Percentiles rank a stretch among this genome's conserved stretches.
Evolutionary conservation across 2,113 vertebrate species (phyloP).

Genomic region (Artemisiospiza belli): DNA sequence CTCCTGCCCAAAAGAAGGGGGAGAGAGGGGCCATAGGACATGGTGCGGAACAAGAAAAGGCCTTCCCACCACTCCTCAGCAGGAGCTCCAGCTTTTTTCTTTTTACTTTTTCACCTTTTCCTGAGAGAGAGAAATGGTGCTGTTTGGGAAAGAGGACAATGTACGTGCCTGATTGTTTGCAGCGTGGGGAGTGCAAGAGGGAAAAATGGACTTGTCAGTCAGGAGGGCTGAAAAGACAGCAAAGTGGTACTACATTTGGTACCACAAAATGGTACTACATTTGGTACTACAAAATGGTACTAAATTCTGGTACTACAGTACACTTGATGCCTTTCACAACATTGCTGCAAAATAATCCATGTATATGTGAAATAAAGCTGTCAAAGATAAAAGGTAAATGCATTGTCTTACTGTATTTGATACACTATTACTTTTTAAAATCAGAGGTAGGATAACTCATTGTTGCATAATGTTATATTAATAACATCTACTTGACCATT

Average conservation of each 20-base stretch:
- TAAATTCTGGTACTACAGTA: background rate
- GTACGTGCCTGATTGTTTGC: background rate
- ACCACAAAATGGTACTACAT: no score
- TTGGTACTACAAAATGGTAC: no score
- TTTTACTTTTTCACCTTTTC: background rate
- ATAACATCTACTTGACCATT: background rate
- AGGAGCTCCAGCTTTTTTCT: background rate
- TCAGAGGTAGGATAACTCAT: background rate
- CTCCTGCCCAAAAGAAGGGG: background rate
- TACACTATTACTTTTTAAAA: background rate
- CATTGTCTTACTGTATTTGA: background rate
- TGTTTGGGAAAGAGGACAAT: background rate
- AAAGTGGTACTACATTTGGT: background rate
- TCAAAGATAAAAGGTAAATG: background rate
- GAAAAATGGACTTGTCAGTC: background rate
- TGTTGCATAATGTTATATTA: background rate
- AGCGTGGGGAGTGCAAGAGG: background rate
- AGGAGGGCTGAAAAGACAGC: background rate
- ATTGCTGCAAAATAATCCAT: background rate
- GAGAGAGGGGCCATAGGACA: background rate
- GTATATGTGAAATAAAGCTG: background rate
- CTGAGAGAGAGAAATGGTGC: background rate
- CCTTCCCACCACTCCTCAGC: background rate
- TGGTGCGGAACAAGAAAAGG: background rate
- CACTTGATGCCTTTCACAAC: background rate